Conservation (phyloP, 1,140 invertebrate species). For the Musca vetustissima region DNA sequence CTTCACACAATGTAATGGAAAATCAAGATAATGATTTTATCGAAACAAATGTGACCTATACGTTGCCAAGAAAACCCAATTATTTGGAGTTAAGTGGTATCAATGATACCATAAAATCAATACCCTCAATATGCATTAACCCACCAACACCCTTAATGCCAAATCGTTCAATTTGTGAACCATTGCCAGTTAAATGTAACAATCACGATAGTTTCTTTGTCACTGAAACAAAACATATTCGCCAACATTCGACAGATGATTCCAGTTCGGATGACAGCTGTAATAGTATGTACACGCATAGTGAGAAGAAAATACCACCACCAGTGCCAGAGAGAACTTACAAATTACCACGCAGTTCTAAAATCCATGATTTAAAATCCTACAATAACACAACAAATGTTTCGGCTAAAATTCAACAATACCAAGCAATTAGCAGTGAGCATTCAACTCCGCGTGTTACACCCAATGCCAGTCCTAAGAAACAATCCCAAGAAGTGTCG, state of each 20-base stretch:
- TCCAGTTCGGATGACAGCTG: slow-evolving; percentile 20
- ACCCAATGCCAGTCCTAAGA: not conserved
- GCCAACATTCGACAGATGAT: not conserved
- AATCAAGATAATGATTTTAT: slow-evolving; percentile 3
- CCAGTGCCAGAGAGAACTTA: not conserved
- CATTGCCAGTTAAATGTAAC: not conserved
- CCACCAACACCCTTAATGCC: slow-evolving; percentile 41
- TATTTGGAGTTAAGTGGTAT: not conserved
- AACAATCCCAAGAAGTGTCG: not conserved
- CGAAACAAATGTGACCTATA: not conserved
- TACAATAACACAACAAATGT: not conserved
- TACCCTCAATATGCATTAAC: slow-evolving; percentile 45
- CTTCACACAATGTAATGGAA: not conserved
- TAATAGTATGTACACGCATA: slow-evolving; percentile 1
- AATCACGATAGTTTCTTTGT: slow-evolving; percentile 5
- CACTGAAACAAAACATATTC: not conserved
- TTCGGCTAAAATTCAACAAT: slow-evolving; percentile 13
- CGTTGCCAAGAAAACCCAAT: not conserved
- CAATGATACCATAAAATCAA: not conserved
- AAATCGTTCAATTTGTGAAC: slow-evolving; percentile 3
- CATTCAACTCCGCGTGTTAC: not conserved
- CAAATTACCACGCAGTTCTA: not conserved
- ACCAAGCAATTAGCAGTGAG: not conserved
- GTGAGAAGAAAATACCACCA: not conserved
- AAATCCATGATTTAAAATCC: not conserved